Percentiles rank a stretch among this genome's conserved stretches.
These are phyloP conservation scores for Erithacus rubecula DNA, from an alignment of 2,797 vertebrate genomes.

Conservation along the genomic window DNA sequence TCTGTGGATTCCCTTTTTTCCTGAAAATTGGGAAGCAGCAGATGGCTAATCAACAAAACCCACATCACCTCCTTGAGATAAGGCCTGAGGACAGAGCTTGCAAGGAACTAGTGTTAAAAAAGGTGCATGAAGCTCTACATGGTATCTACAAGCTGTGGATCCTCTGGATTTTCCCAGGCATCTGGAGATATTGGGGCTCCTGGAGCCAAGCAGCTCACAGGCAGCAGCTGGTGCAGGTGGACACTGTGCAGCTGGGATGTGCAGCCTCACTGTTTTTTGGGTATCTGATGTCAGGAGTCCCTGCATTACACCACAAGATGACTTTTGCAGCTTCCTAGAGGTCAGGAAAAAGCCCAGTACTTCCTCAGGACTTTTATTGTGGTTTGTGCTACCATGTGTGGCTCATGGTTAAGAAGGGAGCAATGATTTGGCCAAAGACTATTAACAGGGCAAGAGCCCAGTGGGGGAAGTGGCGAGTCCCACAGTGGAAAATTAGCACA, in stretches of 20 bases:
- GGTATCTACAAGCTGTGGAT: not conserved
- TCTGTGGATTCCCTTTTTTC: not conserved
- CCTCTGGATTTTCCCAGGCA: not conserved
- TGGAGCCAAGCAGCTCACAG: not conserved
- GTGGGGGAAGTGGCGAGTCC: no score
- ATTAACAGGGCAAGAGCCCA: not conserved
- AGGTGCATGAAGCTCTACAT: rapidly evolving
- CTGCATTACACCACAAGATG: rapidly evolving
- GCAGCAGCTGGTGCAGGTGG: not conserved
- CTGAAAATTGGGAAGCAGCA: not conserved
- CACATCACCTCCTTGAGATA: not conserved
- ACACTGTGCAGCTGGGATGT: not conserved
- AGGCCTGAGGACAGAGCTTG: not conserved
- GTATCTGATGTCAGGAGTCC: not conserved
- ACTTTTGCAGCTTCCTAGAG: not conserved
- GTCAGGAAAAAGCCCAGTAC: not conserved
- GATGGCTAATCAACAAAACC: not conserved
- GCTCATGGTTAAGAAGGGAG: not conserved
- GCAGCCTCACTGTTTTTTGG: not conserved
- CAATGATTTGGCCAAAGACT: not conserved
- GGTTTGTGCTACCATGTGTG: not conserved
- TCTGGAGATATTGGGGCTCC: rapidly evolving
- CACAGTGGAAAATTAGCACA: not conserved
- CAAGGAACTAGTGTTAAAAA: not conserved
- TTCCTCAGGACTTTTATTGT: not conserved